A percentile compares a stretch with the other conserved stretches of the same genome.
Evolutionary conservation across 2,888 invertebrate species (phyloP).

Genomic region (Cheilosia vulpina): DNA sequence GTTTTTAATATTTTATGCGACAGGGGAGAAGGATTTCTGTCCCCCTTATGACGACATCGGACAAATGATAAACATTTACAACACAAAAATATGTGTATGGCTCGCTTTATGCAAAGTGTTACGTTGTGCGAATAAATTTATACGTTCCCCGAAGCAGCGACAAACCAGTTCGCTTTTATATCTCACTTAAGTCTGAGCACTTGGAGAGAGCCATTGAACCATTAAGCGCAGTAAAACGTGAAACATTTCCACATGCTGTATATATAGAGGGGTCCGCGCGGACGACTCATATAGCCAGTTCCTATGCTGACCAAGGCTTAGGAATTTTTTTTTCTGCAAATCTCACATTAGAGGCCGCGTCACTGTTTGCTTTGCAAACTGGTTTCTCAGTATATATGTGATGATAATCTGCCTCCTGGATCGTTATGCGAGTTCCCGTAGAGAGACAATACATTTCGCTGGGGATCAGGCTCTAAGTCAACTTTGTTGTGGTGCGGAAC

Average conservation of each 20-base stretch:
- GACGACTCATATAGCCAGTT: neutral
- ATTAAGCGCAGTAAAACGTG: constrained; percentile 56
- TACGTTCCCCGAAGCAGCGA: neutral
- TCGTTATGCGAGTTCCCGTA: constrained; percentile 3
- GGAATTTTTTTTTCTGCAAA: constrained; percentile 38
- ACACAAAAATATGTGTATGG: neutral
- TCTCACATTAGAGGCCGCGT: constrained; percentile 61
- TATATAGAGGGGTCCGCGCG: neutral
- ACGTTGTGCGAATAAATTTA: constrained; percentile 2
- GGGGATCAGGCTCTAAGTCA: constrained; percentile 10
- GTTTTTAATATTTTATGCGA: constrained; percentile 52
- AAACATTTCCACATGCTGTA: constrained; percentile 24
- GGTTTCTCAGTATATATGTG: constrained; percentile 26
- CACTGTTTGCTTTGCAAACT: constrained; percentile 27
- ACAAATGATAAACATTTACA: constrained; percentile 20
- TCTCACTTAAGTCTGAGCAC: constrained; percentile 45
- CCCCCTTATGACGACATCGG: constrained; percentile 29
- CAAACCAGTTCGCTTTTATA: constrained; percentile 64
- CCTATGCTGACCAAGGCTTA: constrained; percentile 35
- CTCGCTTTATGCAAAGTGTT: constrained; percentile 59
- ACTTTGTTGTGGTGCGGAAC: neutral
- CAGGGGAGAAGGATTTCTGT: constrained; percentile 36
- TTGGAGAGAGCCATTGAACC: constrained; percentile 66
- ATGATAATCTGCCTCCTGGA: constrained; percentile 8
- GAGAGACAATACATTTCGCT: neutral